A percentile compares a stretch with the other conserved stretches of the same genome.
Conservation (phyloP, 92 coral and sea anemone species). For the Zoanthus sansibaricus region DNA sequence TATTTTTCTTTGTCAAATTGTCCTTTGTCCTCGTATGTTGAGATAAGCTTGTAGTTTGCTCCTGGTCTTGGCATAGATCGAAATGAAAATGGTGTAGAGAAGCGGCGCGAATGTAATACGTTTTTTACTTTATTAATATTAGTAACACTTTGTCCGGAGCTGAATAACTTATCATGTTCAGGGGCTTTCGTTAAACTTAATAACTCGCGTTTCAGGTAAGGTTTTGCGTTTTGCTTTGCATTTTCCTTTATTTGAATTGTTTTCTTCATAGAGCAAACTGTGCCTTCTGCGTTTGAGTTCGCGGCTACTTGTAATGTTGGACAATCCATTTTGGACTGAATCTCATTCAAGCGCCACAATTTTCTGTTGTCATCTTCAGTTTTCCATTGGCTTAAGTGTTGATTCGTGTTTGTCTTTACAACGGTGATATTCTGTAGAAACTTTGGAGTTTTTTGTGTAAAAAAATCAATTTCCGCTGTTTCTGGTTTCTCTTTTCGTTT, state of each 20-base stretch:
- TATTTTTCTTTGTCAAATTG: background rate
- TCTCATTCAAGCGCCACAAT: background rate
- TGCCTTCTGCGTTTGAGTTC: background rate
- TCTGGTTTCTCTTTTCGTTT: background rate
- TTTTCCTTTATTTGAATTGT: background rate
- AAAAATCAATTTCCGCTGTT: background rate
- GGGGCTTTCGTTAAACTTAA: background rate
- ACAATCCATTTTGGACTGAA: background rate
- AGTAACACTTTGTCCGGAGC: background rate
- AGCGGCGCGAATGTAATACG: conserved; percentile 6
- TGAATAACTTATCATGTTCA: background rate
- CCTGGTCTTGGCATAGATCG: conserved; percentile 26
- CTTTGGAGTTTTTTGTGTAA: background rate
- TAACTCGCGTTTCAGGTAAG: background rate
- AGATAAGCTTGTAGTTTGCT: background rate
- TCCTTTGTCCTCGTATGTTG: background rate
- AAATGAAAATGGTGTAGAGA: conserved; percentile 14
- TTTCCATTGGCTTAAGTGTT: background rate
- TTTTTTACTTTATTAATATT: background rate
- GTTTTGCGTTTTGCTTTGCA: background rate
- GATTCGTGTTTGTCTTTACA: conserved; percentile 2
- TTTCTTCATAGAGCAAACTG: background rate
- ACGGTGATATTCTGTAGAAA: background rate
- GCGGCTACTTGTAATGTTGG: background rate
- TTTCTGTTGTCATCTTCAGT: background rate